phyloP scores from a whole-genome alignment of 2,113 vertebrate genomes.

The Misgurnus anguillicaudatus region DNA sequence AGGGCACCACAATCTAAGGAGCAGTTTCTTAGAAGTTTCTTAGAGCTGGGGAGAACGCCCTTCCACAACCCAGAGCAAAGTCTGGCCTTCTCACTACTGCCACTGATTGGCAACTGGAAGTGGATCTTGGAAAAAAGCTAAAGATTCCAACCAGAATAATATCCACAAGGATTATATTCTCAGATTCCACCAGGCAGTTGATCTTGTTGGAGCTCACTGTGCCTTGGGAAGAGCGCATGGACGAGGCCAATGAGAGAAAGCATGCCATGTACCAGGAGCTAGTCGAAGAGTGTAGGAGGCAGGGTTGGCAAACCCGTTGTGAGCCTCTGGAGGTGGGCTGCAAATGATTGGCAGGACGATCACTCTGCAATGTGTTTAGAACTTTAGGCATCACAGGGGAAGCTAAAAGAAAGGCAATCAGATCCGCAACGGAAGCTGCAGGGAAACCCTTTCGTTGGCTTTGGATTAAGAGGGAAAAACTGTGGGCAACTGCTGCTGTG shows the following conservation, averaged over 20 bases:
- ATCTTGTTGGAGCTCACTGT: neutral
- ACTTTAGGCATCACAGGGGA: too few relatives aligned
- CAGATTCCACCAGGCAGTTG: neutral
- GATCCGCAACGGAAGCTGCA: neutral
- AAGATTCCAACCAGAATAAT: neutral
- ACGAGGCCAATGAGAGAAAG: neutral
- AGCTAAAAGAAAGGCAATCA: neutral
- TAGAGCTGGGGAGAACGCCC: neutral
- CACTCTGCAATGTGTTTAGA: neutral
- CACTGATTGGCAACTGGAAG: constrained; percentile 16
- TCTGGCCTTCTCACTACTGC: neutral
- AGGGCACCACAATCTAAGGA: neutral
- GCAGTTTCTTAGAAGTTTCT: neutral
- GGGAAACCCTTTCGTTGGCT: too few relatives aligned
- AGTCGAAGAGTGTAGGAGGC: neutral
- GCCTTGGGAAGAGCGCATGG: too few relatives aligned
- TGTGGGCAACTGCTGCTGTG: neutral
- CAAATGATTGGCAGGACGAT: neutral
- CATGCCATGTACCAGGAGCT: neutral
- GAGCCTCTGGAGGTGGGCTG: constrained; percentile 16
- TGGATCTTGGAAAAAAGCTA: constrained; percentile 10
- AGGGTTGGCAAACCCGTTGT: neutral
- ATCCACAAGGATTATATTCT: constrained; percentile 7
- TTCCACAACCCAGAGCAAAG: neutral
- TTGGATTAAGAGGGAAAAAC: too few relatives aligned